These are phyloP conservation scores for Vidua macroura DNA, from an alignment of 2,113 vertebrate species.

Conservation along the genomic window DNA sequence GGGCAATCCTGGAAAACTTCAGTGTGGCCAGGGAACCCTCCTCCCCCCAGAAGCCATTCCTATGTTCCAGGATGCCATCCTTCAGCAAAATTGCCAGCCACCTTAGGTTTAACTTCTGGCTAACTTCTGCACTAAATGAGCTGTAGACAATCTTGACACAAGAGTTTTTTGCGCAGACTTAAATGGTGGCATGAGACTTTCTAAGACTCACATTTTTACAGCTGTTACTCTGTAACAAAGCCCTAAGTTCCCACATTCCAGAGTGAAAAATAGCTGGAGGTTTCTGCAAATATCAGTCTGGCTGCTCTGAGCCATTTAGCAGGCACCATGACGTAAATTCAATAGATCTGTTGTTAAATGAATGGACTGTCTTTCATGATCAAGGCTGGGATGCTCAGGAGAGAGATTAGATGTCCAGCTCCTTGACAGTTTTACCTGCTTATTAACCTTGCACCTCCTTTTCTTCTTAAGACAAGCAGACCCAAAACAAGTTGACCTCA, in stretches of 20 bases:
- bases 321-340: background rate
- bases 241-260: background rate
- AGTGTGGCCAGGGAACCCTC: accelerated
- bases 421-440: background rate
- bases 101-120: background rate
- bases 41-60: background rate
- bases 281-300: background rate
- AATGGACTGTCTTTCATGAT: background rate
- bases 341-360: background rate
- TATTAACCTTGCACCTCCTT: background rate
- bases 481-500: background rate
- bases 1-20: background rate
- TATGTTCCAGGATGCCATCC: background rate
- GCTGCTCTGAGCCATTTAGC: background rate
- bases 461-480: background rate
- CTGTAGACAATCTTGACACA: background rate
- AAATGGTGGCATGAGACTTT: background rate
- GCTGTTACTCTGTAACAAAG: background rate
- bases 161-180: background rate
- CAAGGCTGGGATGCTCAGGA: background rate
- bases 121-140: background rate
- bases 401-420: background rate
- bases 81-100: background rate
- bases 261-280: background rate
- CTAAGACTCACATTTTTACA: background rate